Base-by-base conservation (phyloP, 2,888 invertebrate genomes). In the Agonopterix heracliana region DNA sequence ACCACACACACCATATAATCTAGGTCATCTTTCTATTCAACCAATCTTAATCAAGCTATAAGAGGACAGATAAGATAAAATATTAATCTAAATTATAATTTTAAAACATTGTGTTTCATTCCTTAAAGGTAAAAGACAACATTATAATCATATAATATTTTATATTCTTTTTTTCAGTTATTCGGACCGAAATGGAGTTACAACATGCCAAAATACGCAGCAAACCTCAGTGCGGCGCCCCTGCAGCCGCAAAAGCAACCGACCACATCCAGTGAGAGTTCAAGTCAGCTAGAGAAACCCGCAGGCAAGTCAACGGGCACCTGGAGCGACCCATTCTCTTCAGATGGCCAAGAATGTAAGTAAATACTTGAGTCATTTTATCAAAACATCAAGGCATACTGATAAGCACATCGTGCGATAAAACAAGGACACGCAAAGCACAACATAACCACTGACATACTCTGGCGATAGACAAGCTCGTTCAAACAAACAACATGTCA, bases 201-300 rank as follows among this genome's bases (percentile, higher is more conserved):
- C 90, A 67, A 92, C 49, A 93, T 95, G 90, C 97, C 97, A 44
- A 92, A 92, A 78, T 97, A 94, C 89, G 96, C 96, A 41, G 93
- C 95, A n/a, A 95, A 95, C 74, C 89, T 97, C 54, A 93, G 94
- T 59, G 90, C 92, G 58, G 92, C 92, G 56, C 95, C 95, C 1
- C 81, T 96, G 17, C 94, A 95, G 71, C 95, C 96, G 3, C 90
- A 93, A 51, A 95, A 93, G 78, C 91, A 92, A 78, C 74, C 71
- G 40, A 58, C 44, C 11, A 50, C 65, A 40, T 63, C 52, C 56
- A 62, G 51, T 54, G 84, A 83, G 51, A 46, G 51, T 14, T 46
- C 55, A 40, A 61, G 56, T 49, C 26, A 26, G 7, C 34, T 61
- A 14, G 79, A 81, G n/a, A 79, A 79, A 59, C 34, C 58, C 40